Evolutionary conservation across 2,113 vertebrate genomes (phyloP), one percentile per base, ranked within the genome.

Genomic region (Otocyon megalotis): DNA sequence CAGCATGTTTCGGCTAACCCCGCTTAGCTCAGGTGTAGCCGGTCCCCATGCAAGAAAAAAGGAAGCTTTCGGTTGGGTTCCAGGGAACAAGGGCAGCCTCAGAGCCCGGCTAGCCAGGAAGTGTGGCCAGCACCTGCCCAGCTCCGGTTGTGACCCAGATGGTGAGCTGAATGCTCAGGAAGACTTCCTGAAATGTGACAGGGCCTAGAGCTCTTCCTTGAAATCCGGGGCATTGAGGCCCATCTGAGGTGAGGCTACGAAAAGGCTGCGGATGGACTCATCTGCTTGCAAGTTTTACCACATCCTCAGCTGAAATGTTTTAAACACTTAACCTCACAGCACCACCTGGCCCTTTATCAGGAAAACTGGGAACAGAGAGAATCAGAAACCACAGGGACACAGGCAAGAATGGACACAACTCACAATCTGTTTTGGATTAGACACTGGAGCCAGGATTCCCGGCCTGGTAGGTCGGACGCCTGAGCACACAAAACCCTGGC

Each of bases 371-470:
- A 90, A 62, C 15, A 65, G 71, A 84, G 0, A 90, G 62, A 88
- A 80, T 81, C 77, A 32, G 82, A 56, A 94, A 82, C 54, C 87
- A 84, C 56, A 80, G 32, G 35, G 67, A 84, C 67, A 63, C 4
- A 92, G 84, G 76, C 69, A 71, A 96, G 69, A 79, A 92, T 7
- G 65, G 87, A n/a, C 43, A 50, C 24, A 86, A 92, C 12, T 2
- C 48, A 82, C 81, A 95, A 88, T 92, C 60, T 95, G 77, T 85
- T 93, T 83, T 17, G 60, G 94, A 93, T 74, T 79, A 69, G 19
- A 43, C 56, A n/a, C 71, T 11, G 60, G 82, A 58, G 79, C 79
- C 48, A 67, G 79, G 62, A 22, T 37, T 87, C 83, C 80, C 53
- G 67, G 74, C 56, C 82, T 2, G 16, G 81, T 12, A 35, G 79